Conservation (phyloP, 2,113 vertebrate genomes). For the Laticauda laticaudata region DNA sequence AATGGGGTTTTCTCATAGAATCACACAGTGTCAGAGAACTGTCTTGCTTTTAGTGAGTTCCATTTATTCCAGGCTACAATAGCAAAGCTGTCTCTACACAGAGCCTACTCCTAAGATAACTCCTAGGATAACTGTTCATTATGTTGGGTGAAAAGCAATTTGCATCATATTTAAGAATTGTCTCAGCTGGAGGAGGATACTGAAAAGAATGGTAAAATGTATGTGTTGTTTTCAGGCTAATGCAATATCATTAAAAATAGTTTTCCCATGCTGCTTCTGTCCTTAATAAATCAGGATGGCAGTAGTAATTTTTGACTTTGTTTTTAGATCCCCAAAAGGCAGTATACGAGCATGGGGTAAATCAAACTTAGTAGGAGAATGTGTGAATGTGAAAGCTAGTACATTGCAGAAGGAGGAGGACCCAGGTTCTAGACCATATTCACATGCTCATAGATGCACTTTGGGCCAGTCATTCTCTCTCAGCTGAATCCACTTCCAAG, state of each 20-base stretch:
- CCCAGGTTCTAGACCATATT: neutral
- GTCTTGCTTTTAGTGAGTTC: conserved; percentile 18
- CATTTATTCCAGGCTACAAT: neutral
- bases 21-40: neutral
- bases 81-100: neutral
- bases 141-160: neutral
- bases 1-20: neutral
- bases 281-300: neutral
- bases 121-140: neutral
- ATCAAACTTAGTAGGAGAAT: neutral
- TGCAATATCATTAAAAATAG: neutral
- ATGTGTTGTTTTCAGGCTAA: neutral
- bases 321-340: neutral
- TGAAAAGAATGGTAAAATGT: neutral
- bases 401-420: neutral
- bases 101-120: neutral
- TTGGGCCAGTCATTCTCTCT: neutral
- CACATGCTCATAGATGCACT: neutral
- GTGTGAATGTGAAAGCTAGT: neutral
- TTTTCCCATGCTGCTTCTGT: neutral
- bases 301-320: neutral
- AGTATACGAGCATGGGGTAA: neutral
- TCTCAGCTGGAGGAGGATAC: neutral
- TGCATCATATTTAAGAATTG: neutral
- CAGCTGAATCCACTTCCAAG: neutral